Evolutionary conservation across 1,140 invertebrate species (phyloP).

Genomic region (Drosophila ercepeae): DNA sequence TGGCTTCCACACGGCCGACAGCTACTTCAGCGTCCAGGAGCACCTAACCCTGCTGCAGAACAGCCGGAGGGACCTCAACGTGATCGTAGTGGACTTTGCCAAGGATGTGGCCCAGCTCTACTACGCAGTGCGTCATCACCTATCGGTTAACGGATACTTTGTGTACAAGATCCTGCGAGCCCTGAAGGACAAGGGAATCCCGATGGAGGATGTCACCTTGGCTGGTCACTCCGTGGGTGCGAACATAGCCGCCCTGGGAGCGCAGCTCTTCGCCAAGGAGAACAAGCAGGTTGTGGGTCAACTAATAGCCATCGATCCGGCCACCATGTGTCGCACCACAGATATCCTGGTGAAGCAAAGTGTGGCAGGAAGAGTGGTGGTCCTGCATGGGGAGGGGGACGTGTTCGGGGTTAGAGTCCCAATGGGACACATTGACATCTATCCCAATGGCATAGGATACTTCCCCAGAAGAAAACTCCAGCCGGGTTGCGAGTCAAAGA

Average conservation of each 20-base stretch:
- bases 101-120: constrained; percentile 70
- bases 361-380: constrained; percentile 57
- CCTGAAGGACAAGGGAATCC: constrained; percentile 49
- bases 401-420: constrained; percentile 70
- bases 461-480: constrained; percentile 69
- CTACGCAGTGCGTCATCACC: constrained; percentile 71
- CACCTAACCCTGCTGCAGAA: constrained; percentile 65
- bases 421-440: constrained; percentile 72
- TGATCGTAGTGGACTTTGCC: constrained; percentile 74
- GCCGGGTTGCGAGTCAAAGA: constrained; percentile 69
- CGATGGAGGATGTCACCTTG: constrained; percentile 57
- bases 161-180: constrained; percentile 60
- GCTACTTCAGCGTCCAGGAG: constrained; percentile 75
- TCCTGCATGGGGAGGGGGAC: constrained; percentile 73
- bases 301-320: constrained; percentile 74
- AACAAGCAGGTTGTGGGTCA: constrained; percentile 53
- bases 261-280: constrained; percentile 56
- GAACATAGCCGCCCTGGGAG: constrained; percentile 72
- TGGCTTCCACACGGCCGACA: constrained; percentile 68
- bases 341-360: constrained; percentile 65
- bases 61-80: constrained; percentile 66
- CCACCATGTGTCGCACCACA: constrained; percentile 71
- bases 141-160: constrained; percentile 69
- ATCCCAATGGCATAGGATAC: constrained; percentile 79
- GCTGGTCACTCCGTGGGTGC: constrained; percentile 80